Percentiles rank a stretch among this genome's conserved stretches.
phyloP scores from a whole-genome alignment of 92 coral and sea anemone genomes.

The Parazoanthus atlanticus region DNA sequence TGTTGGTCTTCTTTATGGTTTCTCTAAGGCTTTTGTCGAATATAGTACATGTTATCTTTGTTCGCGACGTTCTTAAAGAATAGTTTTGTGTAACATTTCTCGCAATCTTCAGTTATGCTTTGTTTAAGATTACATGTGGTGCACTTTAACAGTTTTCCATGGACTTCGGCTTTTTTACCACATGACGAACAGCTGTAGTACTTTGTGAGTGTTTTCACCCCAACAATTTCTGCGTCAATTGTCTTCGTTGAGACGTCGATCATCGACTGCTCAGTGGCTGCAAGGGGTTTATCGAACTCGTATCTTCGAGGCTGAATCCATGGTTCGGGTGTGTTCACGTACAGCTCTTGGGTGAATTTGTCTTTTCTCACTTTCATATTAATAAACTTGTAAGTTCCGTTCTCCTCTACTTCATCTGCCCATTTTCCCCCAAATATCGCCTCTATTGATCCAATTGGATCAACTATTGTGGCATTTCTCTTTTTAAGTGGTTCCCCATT shows the following conservation, averaged over 20 bases:
- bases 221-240: conserved; percentile 1
- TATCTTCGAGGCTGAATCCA: no score
- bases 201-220: conserved; percentile 2
- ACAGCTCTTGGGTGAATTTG: no score
- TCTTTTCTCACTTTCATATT: no score
- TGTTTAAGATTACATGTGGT: conserved; percentile 40
- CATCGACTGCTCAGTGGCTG: conserved; percentile 10
- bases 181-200: conserved; percentile 5
- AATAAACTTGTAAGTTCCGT: no score
- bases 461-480: conserved; percentile 35
- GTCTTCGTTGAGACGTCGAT: neutral
- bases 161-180: conserved; percentile 4
- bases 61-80: no score
- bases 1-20: conserved; percentile 17
- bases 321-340: no score
- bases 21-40: conserved; percentile 9
- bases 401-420: neutral
- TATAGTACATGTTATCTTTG: no score
- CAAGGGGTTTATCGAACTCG: neutral
- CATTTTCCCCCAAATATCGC: conserved; percentile 30
- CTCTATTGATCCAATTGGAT: conserved; percentile 43
- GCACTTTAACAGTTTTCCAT: conserved; percentile 39
- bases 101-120: conserved; percentile 22
- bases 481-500: conserved; percentile 25
- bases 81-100: conserved; percentile 34